Evolutionary conservation across 2,797 vertebrate species (phyloP), one percentile per base, ranked within the genome.

Genomic region (Helarctos malayanus): DNA sequence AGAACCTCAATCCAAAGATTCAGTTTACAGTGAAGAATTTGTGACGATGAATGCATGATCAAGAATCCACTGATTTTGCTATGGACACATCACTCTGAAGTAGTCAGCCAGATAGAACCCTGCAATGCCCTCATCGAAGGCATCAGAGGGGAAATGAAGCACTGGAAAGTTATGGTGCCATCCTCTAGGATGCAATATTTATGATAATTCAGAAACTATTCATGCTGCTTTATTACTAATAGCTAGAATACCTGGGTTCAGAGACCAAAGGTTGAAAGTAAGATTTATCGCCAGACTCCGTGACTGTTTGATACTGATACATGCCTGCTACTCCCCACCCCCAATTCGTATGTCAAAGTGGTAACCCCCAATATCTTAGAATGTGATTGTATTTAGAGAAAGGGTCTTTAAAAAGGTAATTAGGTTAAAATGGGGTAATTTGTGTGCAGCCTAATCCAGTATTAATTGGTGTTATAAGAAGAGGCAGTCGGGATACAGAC

Each of bases 301-400:
- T 65, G 56, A 56, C 10, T 47, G 2, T 38, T 78, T 45, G 15
- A 7, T 2, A 5, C 3, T 95, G 38, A 85, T 45, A 12, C 19
- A 23, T 56, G 45, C 16, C 21, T 52, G 9, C 38, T n/a, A 10
- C 8, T 7, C 1, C 5, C 3, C 9, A 15, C 5, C 2, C 0
- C 4, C 13, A 29, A 29, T 52, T 79, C 19, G 38, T 45, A 84
- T 86, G 21, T 35, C 45, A 11, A 84, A 84, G 8, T 29, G 5
- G 1, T 49, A 76, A n/a, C 16, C 0, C 7, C 6, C 21, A 15
- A 38, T 7, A 52, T 8, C 21, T 89, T 27, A 89, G 41, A 83
- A 45, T 23, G 21, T 75, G 56, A 75, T 8, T 57, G 13, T 85
- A 61, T 57, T 83, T 54, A 10, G 16, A 89, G 23, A 68, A 16